Evolutionary conservation across 2,113 vertebrate genomes (phyloP).

Genomic region (Taurulus bubalis): DNA sequence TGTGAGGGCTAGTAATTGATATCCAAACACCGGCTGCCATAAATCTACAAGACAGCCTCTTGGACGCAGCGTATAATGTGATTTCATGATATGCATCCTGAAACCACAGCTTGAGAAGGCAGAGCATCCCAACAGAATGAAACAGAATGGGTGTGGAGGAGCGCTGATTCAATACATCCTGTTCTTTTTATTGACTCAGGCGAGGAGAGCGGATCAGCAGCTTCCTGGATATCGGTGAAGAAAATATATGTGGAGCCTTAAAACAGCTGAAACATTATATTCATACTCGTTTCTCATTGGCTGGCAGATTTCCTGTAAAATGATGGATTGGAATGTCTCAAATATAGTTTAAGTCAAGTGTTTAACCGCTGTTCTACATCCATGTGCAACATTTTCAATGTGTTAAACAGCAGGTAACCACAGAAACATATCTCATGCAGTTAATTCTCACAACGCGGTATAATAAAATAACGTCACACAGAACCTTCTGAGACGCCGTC

Average conservation of each 20-base stretch:
- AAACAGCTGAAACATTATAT: neutral
- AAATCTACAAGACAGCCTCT: slow-evolving; percentile 44
- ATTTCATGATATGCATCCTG: slow-evolving; percentile 49
- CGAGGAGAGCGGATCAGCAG: slow-evolving; percentile 12
- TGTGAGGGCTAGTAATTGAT: slow-evolving; percentile 27
- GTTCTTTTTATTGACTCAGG: slow-evolving; percentile 13
- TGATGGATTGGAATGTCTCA: neutral
- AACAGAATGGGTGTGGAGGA: slow-evolving; percentile 29
- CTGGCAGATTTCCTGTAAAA: no score
- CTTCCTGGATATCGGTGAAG: neutral
- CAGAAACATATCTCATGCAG: neutral
- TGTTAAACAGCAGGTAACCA: neutral
- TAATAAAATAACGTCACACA: neutral
- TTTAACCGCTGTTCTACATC: neutral
- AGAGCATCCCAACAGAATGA: slow-evolving; percentile 12
- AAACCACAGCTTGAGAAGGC: slow-evolving; percentile 27
- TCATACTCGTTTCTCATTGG: neutral
- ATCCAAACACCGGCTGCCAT: slow-evolving; percentile 42
- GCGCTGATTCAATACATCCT: slow-evolving; percentile 22
- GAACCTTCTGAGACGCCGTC: neutral
- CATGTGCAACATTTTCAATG: neutral
- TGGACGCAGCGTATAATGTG: slow-evolving; percentile 31
- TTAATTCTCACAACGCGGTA: no score
- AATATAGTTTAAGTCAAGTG: neutral
- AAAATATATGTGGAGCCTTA: neutral